Conservation (phyloP, 2,113 vertebrate species). For the Sinocyclocheilus maitianheensis region DNA sequence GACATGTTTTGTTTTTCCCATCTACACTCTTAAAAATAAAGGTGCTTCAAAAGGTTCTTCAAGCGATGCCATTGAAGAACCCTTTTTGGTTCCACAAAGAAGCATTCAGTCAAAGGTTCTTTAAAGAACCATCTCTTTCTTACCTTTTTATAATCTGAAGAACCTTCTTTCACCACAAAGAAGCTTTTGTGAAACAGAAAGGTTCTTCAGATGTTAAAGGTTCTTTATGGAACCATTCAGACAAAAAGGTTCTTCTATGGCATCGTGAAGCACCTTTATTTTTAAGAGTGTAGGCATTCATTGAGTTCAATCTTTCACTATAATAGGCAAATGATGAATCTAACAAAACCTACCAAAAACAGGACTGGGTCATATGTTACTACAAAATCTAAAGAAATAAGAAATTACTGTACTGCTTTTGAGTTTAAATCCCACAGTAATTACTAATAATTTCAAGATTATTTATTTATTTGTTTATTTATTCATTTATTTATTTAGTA, state of each 20-base stretch:
- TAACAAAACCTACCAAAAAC: neutral
- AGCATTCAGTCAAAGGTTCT: no score
- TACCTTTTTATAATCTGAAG: no score
- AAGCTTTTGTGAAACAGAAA: no score
- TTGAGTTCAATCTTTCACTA: neutral
- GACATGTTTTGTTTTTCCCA: neutral
- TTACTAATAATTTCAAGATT: neutral
- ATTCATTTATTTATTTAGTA: neutral
- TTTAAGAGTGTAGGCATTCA: neutral
- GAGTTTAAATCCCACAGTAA: neutral
- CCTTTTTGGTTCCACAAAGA: no score
- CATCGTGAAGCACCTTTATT: no score
- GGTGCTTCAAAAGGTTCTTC: no score
- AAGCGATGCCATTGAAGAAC: no score
- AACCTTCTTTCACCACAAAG: no score
- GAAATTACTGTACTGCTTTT: neutral
- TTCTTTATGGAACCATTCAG: no score
- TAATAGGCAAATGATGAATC: neutral
- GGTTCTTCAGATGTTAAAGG: no score
- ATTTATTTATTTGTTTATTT: neutral
- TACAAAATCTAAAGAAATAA: neutral
- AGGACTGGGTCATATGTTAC: neutral
- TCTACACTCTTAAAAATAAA: neutral
- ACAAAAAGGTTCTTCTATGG: no score
- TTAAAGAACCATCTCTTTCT: no score